A percentile compares a stretch with the other conserved stretches of the same genome.
Conservation (phyloP, 2,113 vertebrate species). For the Callospermophilus lateralis region DNA sequence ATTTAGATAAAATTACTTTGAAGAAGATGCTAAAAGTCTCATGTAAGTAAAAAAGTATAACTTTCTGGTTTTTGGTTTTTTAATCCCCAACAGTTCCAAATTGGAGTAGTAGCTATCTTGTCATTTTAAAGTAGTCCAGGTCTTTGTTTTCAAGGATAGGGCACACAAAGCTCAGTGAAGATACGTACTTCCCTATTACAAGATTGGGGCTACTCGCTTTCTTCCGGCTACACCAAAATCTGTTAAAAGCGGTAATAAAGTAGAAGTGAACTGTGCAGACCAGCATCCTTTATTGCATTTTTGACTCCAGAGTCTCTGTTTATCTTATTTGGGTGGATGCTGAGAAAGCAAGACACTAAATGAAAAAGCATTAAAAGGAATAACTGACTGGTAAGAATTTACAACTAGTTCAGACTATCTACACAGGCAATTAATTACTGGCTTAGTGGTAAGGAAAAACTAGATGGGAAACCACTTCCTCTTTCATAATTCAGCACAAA, state of each 20-base stretch:
- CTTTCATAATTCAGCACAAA: slow-evolving; percentile 73
- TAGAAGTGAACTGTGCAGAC: slow-evolving; percentile 59
- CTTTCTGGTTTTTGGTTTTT: slow-evolving; percentile 53
- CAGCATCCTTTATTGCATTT: slow-evolving; percentile 6
- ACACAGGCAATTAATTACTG: slow-evolving; percentile 1
- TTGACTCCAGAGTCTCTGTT: not conserved
- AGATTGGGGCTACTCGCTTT: slow-evolving; percentile 27
- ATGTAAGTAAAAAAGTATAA: slow-evolving; percentile 63
- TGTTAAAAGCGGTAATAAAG: slow-evolving; percentile 67
- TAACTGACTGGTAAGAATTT: slow-evolving; percentile 42
- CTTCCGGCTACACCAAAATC: slow-evolving; percentile 61
- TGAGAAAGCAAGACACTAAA: slow-evolving; percentile 58
- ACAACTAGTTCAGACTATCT: not conserved
- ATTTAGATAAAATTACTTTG: slow-evolving; percentile 55
- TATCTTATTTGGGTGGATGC: slow-evolving; percentile 49
- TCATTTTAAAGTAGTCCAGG: not conserved
- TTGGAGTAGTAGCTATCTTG: not conserved
- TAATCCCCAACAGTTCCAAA: not conserved
- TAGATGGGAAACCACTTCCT: slow-evolving; percentile 63
- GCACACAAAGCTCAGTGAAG: not conserved
- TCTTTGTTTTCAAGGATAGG: slow-evolving; percentile 10
- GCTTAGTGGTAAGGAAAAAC: slow-evolving; percentile 48
- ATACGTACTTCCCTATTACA: not conserved
- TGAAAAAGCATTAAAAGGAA: slow-evolving; percentile 28
- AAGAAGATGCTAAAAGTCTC: slow-evolving; percentile 66